These are phyloP conservation scores for Amyelois transitella DNA, from an alignment of 1,140 invertebrate genomes.

Conservation along the genomic window DNA sequence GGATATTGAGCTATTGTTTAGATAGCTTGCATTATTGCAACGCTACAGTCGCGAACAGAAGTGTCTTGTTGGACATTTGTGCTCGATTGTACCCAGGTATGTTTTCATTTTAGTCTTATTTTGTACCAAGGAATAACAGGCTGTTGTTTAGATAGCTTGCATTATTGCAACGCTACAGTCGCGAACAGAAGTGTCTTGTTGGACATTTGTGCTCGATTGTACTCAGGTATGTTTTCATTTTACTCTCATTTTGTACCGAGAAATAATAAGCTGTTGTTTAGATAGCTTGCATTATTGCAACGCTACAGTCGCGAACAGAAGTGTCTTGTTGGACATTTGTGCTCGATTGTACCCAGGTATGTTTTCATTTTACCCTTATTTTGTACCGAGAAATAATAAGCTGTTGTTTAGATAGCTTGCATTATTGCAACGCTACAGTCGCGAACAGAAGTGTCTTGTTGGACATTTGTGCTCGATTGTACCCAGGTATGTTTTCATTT, in stretches of 20 bases:
- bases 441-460: slow-evolving; percentile 40
- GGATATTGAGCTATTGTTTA: slow-evolving; percentile 51
- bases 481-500: slow-evolving; percentile 43
- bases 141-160: slow-evolving; percentile 53
- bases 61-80: slow-evolving; percentile 47
- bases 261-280: slow-evolving; percentile 51
- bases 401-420: slow-evolving; percentile 53
- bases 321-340: slow-evolving; percentile 47
- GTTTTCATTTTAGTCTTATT: background rate
- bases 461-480: slow-evolving; percentile 51
- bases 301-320: slow-evolving; percentile 37
- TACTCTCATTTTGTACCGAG: slow-evolving; percentile 1
- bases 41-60: slow-evolving; percentile 37
- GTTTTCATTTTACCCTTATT: background rate
- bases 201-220: slow-evolving; percentile 51
- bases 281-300: slow-evolving; percentile 54
- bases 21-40: slow-evolving; percentile 54
- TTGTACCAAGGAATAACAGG: slow-evolving; percentile 30
- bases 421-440: slow-evolving; percentile 50
- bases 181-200: slow-evolving; percentile 40
- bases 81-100: slow-evolving; percentile 61
- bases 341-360: slow-evolving; percentile 61
- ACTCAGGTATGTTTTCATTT: slow-evolving; percentile 43
- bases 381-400: slow-evolving; percentile 30
- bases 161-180: slow-evolving; percentile 50